These are phyloP conservation scores for Cheilinus undulatus DNA, from an alignment of 2,113 vertebrate genomes.

Conservation along the genomic window DNA sequence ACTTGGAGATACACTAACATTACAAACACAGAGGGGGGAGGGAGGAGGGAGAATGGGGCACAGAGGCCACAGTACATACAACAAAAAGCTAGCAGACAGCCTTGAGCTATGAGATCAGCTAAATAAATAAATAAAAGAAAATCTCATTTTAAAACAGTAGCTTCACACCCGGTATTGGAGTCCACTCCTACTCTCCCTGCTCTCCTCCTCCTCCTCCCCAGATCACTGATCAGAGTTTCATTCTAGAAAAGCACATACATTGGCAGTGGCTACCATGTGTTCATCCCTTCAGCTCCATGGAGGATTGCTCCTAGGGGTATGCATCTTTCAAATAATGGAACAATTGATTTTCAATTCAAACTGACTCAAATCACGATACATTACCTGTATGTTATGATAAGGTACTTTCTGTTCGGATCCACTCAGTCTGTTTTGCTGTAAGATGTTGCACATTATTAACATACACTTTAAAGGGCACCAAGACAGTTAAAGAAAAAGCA, in stretches of 20 bases:
- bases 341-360: no score
- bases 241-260: slow-evolving; percentile 68
- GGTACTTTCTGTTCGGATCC: no score
- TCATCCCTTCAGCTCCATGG: slow-evolving; percentile 48
- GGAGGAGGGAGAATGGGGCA: slow-evolving; percentile 54
- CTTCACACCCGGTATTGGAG: slow-evolving; percentile 63
- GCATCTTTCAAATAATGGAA: no score
- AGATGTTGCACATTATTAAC: no score
- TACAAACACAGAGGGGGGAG: slow-evolving; percentile 55
- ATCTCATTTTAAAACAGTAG: slow-evolving; percentile 78
- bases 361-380: no score
- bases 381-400: no score
- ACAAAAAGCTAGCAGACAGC: slow-evolving; percentile 78
- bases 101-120: slow-evolving; percentile 79
- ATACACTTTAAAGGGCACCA: no score
- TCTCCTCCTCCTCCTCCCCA: slow-evolving; percentile 35
- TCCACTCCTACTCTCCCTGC: slow-evolving; percentile 46
- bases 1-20: slow-evolving; percentile 55
- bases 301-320: no score
- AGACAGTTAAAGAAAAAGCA: no score
- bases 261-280: slow-evolving; percentile 44
- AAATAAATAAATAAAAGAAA: slow-evolving; percentile 78
- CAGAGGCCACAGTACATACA: slow-evolving; percentile 71
- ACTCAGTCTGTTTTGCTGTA: no score
- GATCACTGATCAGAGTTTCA: slow-evolving; percentile 71